Conservation (phyloP, 2,113 vertebrate species). For the Mionectes macconnelli region DNA sequence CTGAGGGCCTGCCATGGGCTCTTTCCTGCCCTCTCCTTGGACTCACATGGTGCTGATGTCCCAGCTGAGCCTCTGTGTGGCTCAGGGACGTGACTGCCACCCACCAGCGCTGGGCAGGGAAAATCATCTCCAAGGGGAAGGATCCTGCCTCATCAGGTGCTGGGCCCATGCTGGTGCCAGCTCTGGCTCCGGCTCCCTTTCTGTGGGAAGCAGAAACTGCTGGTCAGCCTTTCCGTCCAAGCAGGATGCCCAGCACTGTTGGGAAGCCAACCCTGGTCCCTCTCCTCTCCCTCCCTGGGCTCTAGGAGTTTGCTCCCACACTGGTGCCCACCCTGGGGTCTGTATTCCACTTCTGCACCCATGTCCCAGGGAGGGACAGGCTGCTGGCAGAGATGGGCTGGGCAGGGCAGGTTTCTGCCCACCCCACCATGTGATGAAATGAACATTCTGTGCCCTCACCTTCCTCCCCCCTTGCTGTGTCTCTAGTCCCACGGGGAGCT, state of each 20-base stretch:
- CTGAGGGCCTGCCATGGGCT: no score
- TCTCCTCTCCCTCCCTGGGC: not conserved
- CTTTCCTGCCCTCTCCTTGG: not conserved
- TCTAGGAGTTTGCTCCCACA: not conserved
- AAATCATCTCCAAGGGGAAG: not conserved
- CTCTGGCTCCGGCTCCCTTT: not conserved
- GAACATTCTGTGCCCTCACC: not conserved
- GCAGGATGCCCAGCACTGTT: not conserved
- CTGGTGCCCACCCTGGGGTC: not conserved
- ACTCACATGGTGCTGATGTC: not conserved
- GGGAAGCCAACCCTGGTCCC: not conserved
- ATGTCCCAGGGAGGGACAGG: not conserved
- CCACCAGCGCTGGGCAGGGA: not conserved
- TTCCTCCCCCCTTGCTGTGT: not conserved
- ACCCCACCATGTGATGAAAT: not conserved
- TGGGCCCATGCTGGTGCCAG: not conserved
- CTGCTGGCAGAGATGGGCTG: not conserved
- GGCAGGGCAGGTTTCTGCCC: not conserved
- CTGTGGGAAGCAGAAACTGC: not conserved
- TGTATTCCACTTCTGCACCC: no score
- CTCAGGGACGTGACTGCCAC: not conserved
- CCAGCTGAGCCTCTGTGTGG: no score
- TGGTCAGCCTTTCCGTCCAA: not conserved
- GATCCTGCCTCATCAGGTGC: not conserved
- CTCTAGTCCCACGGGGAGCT: not conserved